Evolutionary conservation across 2,888 invertebrate genomes (phyloP).

Genomic region (Andrena haemorrhoa): DNA sequence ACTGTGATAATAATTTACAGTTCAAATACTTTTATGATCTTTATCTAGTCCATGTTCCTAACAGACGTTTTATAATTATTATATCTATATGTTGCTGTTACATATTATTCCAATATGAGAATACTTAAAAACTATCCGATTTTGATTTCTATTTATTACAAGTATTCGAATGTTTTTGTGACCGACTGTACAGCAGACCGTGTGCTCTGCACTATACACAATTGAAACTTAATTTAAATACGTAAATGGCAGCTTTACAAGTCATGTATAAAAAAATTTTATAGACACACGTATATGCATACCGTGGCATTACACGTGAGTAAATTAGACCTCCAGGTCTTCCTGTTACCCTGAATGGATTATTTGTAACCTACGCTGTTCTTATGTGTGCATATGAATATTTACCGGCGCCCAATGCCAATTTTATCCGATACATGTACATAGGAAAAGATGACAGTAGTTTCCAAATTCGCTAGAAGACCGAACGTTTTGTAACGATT

Average conservation of each 20-base stretch:
- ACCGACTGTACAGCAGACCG: not conserved
- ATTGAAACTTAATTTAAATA: constrained; percentile 58
- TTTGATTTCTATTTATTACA: not conserved
- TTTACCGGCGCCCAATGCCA: not conserved
- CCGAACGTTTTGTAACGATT: constrained; percentile 6
- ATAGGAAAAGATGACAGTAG: not conserved
- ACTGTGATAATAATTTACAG: not conserved
- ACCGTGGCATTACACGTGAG: constrained; percentile 19
- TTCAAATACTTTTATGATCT: not conserved
- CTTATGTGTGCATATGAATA: constrained; percentile 16
- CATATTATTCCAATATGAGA: not conserved
- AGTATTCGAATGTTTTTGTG: constrained; percentile 7
- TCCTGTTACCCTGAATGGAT: constrained; percentile 60
- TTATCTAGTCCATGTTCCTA: not conserved
- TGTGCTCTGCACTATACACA: constrained; percentile 64
- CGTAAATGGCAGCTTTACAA: constrained; percentile 70
- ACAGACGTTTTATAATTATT: constrained; percentile 1
- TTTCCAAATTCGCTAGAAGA: not conserved
- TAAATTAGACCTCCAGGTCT: constrained; percentile 39
- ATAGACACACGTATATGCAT: constrained; percentile 45
- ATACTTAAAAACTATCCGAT: not conserved
- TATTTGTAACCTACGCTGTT: constrained; percentile 60
- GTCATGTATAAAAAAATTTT: constrained; percentile 70
- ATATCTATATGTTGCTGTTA: not conserved
- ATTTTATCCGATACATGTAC: constrained; percentile 4